Evolutionary conservation across 2,797 vertebrate genomes (phyloP), one percentile per base, ranked within the genome.

Genomic region (Champsocephalus esox): DNA sequence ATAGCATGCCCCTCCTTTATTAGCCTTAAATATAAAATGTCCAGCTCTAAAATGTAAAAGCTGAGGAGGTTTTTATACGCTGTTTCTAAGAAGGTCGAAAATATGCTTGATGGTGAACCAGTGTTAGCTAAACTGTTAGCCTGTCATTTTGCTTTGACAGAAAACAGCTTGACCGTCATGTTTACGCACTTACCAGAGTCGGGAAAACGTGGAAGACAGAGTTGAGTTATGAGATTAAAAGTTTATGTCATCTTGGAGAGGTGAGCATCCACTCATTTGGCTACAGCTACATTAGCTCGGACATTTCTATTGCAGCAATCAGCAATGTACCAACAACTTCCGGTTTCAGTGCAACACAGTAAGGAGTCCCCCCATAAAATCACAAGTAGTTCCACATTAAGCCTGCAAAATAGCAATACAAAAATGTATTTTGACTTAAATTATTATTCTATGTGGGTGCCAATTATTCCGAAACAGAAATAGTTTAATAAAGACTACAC

Each of bases 311-410:
- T 45, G 60, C 67, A 73, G 64, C 46, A 19, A 60, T 46, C 67
- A 73, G 64, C 46, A 19, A 60, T 46, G 13, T 48, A 93, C 91
- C 93, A 94, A 90, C 93, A 91, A 85, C 90, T 91, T 95, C 95
- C 95, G 90, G 72, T 82, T 50, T 11, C 0, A 4, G 91, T 78
- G 83, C 78, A 13, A 49, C 91, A 4, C 38, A 0, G 1, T 66
- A 77, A 86, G 0, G 2, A 11, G 28, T 63, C 85, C 89, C 41
- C 16, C 2, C 4, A 0, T 3, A 75, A 38, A 9, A 6, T 1
- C 3, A 17, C 10, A 6, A 6, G 24, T 0, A 1, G 79, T 85
- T 88, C 88, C 85, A 9, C 46, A 13, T 5, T 0, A 51, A 9
- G 7, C 0, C 24, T 11, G 14, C 4, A 3, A 3, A 11, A 13